Percentiles rank a stretch among this genome's conserved stretches.
These are phyloP conservation scores for Micropoecilia bifurca DNA, from an alignment of 2,797 vertebrate genomes.

Conservation along the genomic window DNA sequence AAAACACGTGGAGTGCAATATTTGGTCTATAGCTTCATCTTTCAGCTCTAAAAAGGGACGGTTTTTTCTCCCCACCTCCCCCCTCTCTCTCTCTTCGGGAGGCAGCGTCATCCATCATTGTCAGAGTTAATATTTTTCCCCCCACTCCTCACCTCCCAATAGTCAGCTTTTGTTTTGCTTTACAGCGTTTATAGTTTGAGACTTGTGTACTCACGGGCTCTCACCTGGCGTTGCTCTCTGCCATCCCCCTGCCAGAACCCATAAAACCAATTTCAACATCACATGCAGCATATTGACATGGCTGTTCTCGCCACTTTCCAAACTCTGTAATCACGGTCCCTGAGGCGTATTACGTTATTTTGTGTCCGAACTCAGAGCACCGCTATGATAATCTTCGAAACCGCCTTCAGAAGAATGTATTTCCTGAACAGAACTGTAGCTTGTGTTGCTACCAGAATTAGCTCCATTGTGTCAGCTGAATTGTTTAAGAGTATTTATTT, in stretches of 20 bases:
- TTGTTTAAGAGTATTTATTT: neutral
- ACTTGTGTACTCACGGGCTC: constrained; percentile 80
- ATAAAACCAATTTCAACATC: constrained; percentile 82
- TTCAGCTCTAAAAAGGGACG: constrained; percentile 42
- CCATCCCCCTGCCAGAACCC: constrained; percentile 77
- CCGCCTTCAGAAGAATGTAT: neutral
- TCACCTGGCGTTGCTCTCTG: constrained; percentile 79
- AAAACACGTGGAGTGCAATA: constrained; percentile 12
- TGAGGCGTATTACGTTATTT: constrained; percentile 24
- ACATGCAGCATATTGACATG: constrained; percentile 79
- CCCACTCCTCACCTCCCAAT: constrained; percentile 74
- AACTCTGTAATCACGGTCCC: constrained; percentile 20
- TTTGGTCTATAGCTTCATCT: constrained; percentile 18
- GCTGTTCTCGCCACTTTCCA: constrained; percentile 28
- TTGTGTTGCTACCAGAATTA: neutral
- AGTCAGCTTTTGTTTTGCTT: constrained; percentile 81
- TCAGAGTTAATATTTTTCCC: constrained; percentile 82
- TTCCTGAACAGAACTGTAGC: neutral
- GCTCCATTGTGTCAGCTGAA: neutral
- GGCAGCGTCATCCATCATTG: constrained; percentile 82
- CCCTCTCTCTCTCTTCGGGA: constrained; percentile 39
- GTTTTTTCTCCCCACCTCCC: constrained; percentile 51
- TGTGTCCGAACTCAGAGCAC: constrained; percentile 2
- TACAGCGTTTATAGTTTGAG: constrained; percentile 81
- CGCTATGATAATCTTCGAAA: constrained; percentile 18